Percentiles rank a stretch among this genome's conserved stretches.
These are phyloP conservation scores for Capra hircus DNA, from an alignment of 2,113 vertebrate species.

Conservation along the genomic window DNA sequence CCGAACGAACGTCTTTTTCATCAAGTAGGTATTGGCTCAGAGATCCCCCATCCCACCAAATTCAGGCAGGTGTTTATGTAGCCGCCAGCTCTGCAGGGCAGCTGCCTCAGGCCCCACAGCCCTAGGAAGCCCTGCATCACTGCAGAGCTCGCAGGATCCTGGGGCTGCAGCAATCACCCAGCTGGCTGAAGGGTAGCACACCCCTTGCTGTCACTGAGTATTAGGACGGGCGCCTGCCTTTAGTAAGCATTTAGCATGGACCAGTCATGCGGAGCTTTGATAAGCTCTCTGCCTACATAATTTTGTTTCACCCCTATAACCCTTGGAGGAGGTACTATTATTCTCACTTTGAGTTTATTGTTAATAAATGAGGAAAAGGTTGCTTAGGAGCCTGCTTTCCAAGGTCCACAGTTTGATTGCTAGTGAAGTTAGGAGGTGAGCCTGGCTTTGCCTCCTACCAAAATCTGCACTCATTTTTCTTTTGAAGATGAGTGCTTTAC, in stretches of 20 bases:
- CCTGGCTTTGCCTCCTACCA: not conserved
- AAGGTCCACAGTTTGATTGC: not conserved
- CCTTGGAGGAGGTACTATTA: not conserved
- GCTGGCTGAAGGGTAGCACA: not conserved
- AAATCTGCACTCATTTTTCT: not conserved
- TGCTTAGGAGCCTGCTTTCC: not conserved
- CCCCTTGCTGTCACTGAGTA: accelerated
- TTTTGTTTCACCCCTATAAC: not conserved
- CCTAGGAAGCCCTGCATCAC: not conserved
- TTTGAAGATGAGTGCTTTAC: not conserved
- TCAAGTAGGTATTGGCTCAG: not conserved
- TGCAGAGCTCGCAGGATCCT: accelerated
- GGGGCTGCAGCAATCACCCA: not conserved
- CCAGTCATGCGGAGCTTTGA: not conserved
- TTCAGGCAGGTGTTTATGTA: not conserved
- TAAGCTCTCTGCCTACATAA: not conserved
- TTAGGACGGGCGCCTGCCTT: not conserved
- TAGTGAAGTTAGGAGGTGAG: not conserved
- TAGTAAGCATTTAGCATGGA: too few species aligned
- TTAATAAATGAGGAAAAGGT: not conserved
- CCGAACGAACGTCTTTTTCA: not conserved
- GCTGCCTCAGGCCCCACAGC: not conserved
- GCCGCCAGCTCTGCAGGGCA: too few species aligned
- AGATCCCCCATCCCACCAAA: too few species aligned
- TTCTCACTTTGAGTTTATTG: not conserved